Evolutionary conservation across 2,888 invertebrate species (phyloP), one percentile per base, ranked within the genome.

Genomic region (Ochropacha duplaris): DNA sequence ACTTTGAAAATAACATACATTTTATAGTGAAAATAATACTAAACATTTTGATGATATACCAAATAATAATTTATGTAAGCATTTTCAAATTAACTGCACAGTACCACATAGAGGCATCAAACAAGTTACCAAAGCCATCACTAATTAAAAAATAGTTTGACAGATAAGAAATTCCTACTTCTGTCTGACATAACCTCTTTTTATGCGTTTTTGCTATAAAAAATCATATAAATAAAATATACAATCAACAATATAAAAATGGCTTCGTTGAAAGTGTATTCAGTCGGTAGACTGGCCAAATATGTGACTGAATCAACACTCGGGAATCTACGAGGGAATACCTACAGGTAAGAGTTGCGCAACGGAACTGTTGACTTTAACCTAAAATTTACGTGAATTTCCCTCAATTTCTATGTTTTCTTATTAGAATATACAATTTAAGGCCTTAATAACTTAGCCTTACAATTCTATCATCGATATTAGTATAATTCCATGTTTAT

Each of bases 291-390:
- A 82, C 78, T 94, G 59, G 85, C 89, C 22, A 92, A 87, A 84
- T 86, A 91, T 59, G 71, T 93, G 22, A 83, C 92, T 57, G 94
- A 94, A 63, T 88, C 89, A 26, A 85, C 93, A 55, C 76, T 90
- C 62, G 84, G 87, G 69, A 85, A 82, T 57, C 72, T 90, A 61
- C 86, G 88, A 61, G 79, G 81, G 19, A 88, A 86, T 78, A 63
- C 90, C 49, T 85, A 86, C 81, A 92, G 93, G 94, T 94, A 89
- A 86, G 54, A 60, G 80, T 92, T 93, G 92, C 92, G 92, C 92
- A 92, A 93, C 79, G 71, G 63, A 69, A 55, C 64, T 70, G 56
- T 61, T 63, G 56, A 62, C 61, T 65, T 76, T 82, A 83, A 82
- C 81, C 79, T 78, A 65, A 67, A 78, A 63, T 56, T 52, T 56